Base-by-base conservation (phyloP, 2,888 invertebrate species). In the Mesochorus sp. region DNA sequence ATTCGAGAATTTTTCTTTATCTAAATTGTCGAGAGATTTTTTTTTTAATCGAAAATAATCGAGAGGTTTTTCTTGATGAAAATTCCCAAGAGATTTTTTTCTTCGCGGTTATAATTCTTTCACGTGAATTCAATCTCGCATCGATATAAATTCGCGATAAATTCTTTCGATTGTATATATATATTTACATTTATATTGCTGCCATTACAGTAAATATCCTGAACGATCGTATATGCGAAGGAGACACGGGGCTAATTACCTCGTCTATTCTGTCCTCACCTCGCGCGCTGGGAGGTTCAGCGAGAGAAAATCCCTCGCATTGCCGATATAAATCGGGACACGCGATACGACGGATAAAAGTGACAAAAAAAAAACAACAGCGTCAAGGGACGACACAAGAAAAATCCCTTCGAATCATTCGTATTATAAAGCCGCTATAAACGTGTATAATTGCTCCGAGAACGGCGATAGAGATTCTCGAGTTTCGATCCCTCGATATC, bases 231-330 rank as follows among this genome's bases (percentile, higher is more conserved):
- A 14, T 44, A 17, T 53, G 34, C 61, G 53, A 21, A 17, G 28
- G 39, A 73, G 53, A 62, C 62, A 21, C 21, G 57, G 57, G 55
- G 53, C 55, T 67, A 73, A 77, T 73, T 67, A 72, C 72, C 61
- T 67, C 72, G 72, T 77, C 72, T 73, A 77, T 73, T 73, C 67
- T 62, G 62, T 62, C 67, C 55, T 62, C 67, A 68, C 66, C 67
- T 66, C 37, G 34, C 39, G 47, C 51, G 37, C 59, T 59, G 57
- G 49, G 49, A 71, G 70, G 70, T 51, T 49, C 24, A 19, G 49
- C 34, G 64, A 28, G n/a, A 14, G 28, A 21, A 49, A 47, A 47
- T n/a, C 62, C 37, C n/a, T 26, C 17, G 34, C 17, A 28, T 14
- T 42, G 17, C n/a, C 71, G 26, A 59, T 68, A 53, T 70, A 76